Evolutionary conservation across 2,113 vertebrate genomes (phyloP).

Genomic region (Stigmatopora nigra): DNA sequence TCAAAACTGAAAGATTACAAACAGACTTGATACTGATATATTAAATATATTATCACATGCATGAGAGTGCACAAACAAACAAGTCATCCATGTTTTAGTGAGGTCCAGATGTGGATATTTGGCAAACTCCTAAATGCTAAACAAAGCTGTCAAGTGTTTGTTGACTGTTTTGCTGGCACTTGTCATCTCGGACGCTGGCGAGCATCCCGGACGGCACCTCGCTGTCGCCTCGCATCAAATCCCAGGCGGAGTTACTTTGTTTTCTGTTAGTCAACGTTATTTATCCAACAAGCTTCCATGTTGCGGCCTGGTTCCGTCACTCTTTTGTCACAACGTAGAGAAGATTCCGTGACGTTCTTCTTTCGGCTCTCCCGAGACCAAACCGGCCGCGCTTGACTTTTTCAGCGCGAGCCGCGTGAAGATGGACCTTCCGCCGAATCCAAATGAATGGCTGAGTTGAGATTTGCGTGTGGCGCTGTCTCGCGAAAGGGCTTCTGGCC

Average conservation of each 20-base stretch:
- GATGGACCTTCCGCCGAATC: constrained; percentile 1
- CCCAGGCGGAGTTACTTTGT: not conserved
- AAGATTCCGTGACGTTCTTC: not conserved
- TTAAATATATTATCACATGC: no score
- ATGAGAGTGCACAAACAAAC: not conserved
- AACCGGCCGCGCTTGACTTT: constrained; percentile 12
- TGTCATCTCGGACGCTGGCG: not conserved
- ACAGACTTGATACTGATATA: no score
- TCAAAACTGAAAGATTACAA: no score
- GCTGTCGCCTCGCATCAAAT: not conserved
- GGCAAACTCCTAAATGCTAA: not conserved
- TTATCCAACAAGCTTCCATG: not conserved
- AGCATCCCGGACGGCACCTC: not conserved
- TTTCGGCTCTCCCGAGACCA: not conserved
- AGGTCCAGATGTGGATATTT: not conserved
- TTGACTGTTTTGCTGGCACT: not conserved
- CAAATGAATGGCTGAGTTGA: not conserved
- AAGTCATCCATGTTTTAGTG: not conserved
- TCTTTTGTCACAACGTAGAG: not conserved
- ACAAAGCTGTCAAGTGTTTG: not conserved
- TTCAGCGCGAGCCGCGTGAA: constrained; percentile 10
- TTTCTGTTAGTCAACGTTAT: not conserved
- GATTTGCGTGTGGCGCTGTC: constrained; percentile 12
- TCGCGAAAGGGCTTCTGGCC: not conserved
- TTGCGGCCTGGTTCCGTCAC: not conserved